These are phyloP conservation scores for Cynaeus angustus DNA, from an alignment of 2,888 invertebrate species.

Conservation along the genomic window DNA sequence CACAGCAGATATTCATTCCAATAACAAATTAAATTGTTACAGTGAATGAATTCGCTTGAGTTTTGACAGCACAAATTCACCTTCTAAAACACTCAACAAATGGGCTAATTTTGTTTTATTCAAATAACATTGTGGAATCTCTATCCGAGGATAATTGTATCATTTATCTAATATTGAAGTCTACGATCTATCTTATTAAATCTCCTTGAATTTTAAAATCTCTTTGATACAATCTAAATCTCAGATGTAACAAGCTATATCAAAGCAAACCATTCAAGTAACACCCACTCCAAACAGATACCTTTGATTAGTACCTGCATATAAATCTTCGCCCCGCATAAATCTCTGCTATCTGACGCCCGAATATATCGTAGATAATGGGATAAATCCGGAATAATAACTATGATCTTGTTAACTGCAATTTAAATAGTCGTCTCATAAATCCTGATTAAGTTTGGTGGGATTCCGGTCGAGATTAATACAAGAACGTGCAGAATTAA, in stretches of 20 bases:
- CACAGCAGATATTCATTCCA: too few species aligned
- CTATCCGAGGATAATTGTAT: slow-evolving; percentile 52
- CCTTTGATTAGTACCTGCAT: slow-evolving; percentile 50
- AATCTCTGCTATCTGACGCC: slow-evolving; percentile 51
- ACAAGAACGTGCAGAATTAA: slow-evolving; percentile 45
- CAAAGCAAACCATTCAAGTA: slow-evolving; percentile 48
- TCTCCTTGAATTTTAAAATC: slow-evolving; percentile 48
- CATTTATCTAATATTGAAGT: slow-evolving; percentile 53
- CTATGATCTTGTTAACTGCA: slow-evolving; percentile 56
- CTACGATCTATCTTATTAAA: slow-evolving; percentile 49
- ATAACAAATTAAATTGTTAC: too few species aligned
- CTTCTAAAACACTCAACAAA: not conserved
- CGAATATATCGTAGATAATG: slow-evolving; percentile 53
- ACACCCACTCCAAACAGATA: slow-evolving; percentile 50
- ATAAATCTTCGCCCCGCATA: slow-evolving; percentile 47
- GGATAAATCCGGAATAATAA: slow-evolving; percentile 55
- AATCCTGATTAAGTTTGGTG: slow-evolving; percentile 53
- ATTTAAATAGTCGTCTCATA: slow-evolving; percentile 54
- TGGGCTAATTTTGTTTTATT: not conserved
- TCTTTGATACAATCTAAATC: slow-evolving; percentile 53
- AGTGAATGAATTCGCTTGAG: too few species aligned
- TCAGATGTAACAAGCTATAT: slow-evolving; percentile 49
- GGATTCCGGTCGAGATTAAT: slow-evolving; percentile 45
- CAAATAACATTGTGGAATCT: slow-evolving; percentile 4
- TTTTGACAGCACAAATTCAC: too few species aligned